Evolutionary conservation across 1,140 invertebrate genomes (phyloP).

Genomic region (Eriocheir sinensis): DNA sequence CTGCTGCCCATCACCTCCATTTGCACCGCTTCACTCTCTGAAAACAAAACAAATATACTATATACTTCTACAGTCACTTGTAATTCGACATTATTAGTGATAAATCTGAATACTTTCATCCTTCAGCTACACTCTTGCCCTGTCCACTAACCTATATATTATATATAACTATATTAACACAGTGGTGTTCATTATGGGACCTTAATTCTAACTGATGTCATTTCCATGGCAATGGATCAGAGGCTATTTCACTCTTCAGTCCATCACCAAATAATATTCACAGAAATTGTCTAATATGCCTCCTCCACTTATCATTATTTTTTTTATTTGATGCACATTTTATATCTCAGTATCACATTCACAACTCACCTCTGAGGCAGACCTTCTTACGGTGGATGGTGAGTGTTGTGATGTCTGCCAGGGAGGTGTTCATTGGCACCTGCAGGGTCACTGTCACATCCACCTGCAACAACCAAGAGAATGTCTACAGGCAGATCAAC

Average conservation of each 20-base stretch:
- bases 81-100: no score
- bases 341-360: background rate
- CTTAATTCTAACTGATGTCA: no score
- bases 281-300: background rate
- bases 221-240: no score
- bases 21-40: conserved; percentile 51
- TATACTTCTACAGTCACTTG: no score
- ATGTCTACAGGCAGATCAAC: no score
- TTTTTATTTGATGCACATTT: background rate
- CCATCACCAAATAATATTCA: background rate
- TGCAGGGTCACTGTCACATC: conserved; percentile 66
- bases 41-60: background rate
- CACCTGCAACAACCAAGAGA: no score
- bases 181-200: no score
- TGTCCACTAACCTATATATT: no score
- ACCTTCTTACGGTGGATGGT: conserved; percentile 68
- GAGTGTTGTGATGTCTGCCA: conserved; percentile 62
- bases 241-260: background rate
- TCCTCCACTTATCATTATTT: background rate
- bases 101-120: no score
- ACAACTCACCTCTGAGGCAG: conserved; percentile 67
- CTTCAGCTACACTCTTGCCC: no score
- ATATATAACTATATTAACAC: no score
- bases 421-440: conserved; percentile 68
- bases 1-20: conserved; percentile 40